Percentiles rank a stretch among this genome's conserved stretches.
phyloP scores from a whole-genome alignment of 2,888 invertebrate species.

The Coenonympha arcania region DNA sequence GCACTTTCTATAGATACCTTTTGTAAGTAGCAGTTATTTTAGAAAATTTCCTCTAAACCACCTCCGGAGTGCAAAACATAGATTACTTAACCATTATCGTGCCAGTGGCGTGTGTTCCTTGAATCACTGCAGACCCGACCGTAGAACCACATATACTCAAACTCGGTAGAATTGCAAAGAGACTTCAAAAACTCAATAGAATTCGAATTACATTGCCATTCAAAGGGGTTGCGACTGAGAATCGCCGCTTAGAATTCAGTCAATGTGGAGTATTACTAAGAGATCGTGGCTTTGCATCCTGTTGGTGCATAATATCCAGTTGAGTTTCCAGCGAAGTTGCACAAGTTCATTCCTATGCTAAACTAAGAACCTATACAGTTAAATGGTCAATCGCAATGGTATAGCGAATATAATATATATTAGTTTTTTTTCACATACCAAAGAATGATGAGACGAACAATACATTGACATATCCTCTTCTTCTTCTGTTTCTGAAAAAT shows the following conservation, averaged over 20 bases:
- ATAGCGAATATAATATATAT: too few species aligned
- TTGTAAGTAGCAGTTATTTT: not conserved
- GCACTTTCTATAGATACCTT: not conserved
- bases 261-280: not conserved
- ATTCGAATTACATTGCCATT: constrained; percentile 22
- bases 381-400: too few species aligned
- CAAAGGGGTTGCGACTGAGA: constrained; percentile 15
- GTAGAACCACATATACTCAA: too few species aligned
- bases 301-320: not conserved
- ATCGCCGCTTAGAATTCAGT: constrained; percentile 17
- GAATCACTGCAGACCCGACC: constrained; percentile 3
- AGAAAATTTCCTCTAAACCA: not conserved
- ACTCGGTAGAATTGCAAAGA: constrained; percentile 12
- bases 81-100: constrained; percentile 2
- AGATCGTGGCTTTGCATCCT: not conserved
- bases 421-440: too few species aligned
- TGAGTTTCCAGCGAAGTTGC: too few species aligned
- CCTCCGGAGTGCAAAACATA: not conserved
- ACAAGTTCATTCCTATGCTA: too few species aligned
- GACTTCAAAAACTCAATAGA: constrained; percentile 14
- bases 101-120: not conserved
- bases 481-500: too few species aligned
- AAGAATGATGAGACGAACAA: too few species aligned
- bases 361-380: too few species aligned
- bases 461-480: too few species aligned